These are phyloP conservation scores for Peromyscus leucopus DNA, from an alignment of 2,113 vertebrate species.

Conservation along the genomic window DNA sequence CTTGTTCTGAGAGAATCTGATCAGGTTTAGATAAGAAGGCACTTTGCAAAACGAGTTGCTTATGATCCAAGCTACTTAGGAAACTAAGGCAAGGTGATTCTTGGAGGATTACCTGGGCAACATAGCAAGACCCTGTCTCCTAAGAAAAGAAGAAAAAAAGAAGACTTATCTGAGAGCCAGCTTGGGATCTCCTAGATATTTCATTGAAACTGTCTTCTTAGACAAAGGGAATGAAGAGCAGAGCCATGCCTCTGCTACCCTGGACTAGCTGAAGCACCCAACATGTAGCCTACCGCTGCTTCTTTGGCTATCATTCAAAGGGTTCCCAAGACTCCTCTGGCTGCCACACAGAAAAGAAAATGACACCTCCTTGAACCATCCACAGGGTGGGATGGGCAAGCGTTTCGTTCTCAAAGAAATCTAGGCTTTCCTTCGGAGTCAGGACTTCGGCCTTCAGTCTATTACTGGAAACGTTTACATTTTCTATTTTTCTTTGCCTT, in stretches of 20 bases:
- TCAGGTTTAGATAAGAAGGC: neutral
- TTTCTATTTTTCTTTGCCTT: conserved; percentile 31
- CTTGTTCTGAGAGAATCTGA: neutral
- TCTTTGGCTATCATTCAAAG: neutral
- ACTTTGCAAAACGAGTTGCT: neutral
- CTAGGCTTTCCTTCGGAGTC: neutral
- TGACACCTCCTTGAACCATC: neutral
- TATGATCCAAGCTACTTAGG: neutral
- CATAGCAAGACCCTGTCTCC: neutral
- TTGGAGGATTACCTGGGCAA: neutral
- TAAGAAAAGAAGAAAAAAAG: neutral
- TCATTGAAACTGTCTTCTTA: neutral
- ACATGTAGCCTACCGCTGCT: neutral
- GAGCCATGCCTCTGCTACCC: neutral
- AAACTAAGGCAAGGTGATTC: neutral
- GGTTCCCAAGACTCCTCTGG: neutral
- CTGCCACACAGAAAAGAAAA: neutral
- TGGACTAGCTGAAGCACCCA: neutral
- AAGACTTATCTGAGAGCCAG: neutral
- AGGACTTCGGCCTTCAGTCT: conserved; percentile 7
- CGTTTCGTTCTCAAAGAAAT: neutral
- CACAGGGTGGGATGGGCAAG: neutral
- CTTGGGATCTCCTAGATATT: conserved; percentile 1
- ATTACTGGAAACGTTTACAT: neutral
- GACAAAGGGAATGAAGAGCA: neutral